phyloP scores from a whole-genome alignment of 2,888 invertebrate species.

The Nasonovia ribisnigri region DNA sequence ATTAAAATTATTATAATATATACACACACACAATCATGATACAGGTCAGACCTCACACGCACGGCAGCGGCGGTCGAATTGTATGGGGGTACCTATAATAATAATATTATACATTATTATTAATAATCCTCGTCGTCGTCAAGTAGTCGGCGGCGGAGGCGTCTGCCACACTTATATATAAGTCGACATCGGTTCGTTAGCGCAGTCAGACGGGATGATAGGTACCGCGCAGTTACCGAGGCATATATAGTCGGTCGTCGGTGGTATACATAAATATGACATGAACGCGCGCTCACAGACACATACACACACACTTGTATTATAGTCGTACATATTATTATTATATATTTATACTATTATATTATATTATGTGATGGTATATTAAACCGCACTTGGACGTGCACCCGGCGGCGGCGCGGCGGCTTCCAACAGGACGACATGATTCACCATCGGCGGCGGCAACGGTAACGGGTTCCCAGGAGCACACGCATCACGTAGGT shows the following conservation, averaged over 20 bases:
- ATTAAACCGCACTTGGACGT: constrained; percentile 25
- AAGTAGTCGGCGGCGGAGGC: not conserved
- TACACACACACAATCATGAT: not conserved
- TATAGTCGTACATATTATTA: not conserved
- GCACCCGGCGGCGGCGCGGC: constrained; percentile 29
- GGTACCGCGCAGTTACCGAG: not conserved
- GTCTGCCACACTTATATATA: not conserved
- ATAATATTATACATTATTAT: not conserved
- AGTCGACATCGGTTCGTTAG: constrained; percentile 33
- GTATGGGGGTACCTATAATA: not conserved
- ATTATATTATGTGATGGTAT: constrained; percentile 5
- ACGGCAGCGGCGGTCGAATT: not conserved
- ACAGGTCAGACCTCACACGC: constrained; percentile 41
- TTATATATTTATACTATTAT: not conserved
- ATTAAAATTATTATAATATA: not conserved
- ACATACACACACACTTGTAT: not conserved
- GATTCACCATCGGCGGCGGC: constrained; percentile 26
- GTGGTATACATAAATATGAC: not conserved
- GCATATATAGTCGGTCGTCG: not conserved
- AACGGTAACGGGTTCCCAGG: constrained; percentile 39
- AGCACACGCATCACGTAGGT: constrained; percentile 17
- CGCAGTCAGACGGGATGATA: not conserved
- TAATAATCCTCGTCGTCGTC: constrained; percentile 24
- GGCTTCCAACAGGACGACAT: constrained; percentile 27
- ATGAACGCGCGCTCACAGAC: not conserved